Conservation (phyloP, 2,113 vertebrate species). For the Notiomystis cincta region DNA sequence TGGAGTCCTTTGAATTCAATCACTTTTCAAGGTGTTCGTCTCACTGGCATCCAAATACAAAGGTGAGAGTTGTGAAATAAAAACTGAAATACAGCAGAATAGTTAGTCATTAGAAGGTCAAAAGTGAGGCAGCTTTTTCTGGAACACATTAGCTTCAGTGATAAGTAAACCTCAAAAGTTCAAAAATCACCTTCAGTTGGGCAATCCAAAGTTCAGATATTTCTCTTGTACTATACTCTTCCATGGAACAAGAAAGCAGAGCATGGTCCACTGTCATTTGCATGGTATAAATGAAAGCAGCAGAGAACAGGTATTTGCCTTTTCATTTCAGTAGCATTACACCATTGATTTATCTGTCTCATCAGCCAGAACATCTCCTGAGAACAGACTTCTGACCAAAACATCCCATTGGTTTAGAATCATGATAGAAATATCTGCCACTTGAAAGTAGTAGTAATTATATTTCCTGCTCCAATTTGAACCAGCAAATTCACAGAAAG, state of each 20-base stretch:
- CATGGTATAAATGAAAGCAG: background rate
- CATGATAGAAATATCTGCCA: background rate
- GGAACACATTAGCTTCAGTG: background rate
- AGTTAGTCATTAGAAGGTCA: constrained; percentile 10
- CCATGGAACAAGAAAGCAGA: background rate
- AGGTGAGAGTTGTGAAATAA: constrained; percentile 39
- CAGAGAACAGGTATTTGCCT: background rate
- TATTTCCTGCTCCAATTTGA: background rate
- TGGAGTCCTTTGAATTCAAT: constrained; percentile 18
- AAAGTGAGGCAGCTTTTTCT: background rate
- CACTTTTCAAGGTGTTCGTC: background rate
- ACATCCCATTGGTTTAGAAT: background rate
- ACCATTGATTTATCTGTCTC: background rate
- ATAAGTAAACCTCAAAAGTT: background rate
- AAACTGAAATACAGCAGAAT: constrained; percentile 4
- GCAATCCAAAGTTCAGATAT: background rate
- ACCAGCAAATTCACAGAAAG: background rate
- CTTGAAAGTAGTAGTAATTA: background rate
- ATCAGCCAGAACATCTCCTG: background rate
- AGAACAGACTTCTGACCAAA: background rate
- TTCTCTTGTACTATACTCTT: background rate
- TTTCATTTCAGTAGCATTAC: background rate
- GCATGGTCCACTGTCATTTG: background rate
- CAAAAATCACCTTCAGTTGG: constrained; percentile 2
- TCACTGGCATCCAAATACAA: constrained; percentile 1